Conservation (phyloP, 2,888 invertebrate genomes). For the Imbricaverruca yamaguchii region DNA sequence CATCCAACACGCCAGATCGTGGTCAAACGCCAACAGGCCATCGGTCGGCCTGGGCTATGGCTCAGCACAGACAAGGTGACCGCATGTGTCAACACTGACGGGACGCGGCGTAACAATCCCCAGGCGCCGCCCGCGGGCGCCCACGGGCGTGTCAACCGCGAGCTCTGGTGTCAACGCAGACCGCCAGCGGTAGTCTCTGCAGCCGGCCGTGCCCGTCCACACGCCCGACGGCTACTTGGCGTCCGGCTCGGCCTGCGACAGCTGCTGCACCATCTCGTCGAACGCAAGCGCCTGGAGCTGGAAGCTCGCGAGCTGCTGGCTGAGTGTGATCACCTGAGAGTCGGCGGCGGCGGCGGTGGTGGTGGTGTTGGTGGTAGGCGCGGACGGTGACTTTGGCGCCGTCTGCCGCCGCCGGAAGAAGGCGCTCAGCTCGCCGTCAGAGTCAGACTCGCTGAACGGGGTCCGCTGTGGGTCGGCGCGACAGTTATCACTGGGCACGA, state of each 20-base stretch:
- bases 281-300: neutral
- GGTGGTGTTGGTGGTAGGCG: too few relatives aligned
- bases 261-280: slow-evolving; percentile 16
- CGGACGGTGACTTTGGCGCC: slow-evolving; percentile 48
- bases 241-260: neutral
- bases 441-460: slow-evolving; percentile 62
- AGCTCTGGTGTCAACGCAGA: too few relatives aligned
- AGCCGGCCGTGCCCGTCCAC: neutral
- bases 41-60: too few relatives aligned
- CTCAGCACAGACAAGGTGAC: too few relatives aligned
- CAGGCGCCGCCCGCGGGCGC: too few relatives aligned
- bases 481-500: too few relatives aligned
- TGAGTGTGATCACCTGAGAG: neutral
- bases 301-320: neutral
- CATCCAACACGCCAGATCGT: too few relatives aligned
- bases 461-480: slow-evolving; percentile 56
- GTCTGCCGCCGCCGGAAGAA: slow-evolving; percentile 73
- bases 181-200: too few relatives aligned
- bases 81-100: too few relatives aligned
- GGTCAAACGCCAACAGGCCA: too few relatives aligned
- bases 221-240: neutral
- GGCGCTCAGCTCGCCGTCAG: slow-evolving; percentile 63
- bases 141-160: too few relatives aligned
- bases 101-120: too few relatives aligned
- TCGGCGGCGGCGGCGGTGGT: neutral